phyloP scores from a whole-genome alignment of 2,797 vertebrate species.

The Melanotaenia pygmaea region DNA sequence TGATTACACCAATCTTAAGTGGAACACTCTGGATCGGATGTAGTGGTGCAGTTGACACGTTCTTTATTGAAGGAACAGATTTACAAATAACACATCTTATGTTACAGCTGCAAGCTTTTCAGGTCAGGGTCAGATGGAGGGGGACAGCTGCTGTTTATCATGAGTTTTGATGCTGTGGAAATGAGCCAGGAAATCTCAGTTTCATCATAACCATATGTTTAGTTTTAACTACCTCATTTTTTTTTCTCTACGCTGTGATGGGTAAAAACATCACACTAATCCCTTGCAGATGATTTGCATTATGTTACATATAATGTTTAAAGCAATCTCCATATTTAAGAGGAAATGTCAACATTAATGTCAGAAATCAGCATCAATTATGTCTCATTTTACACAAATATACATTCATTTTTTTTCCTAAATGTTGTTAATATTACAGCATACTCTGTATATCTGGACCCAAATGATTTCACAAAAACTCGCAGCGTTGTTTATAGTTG shows the following conservation, averaged over 20 bases:
- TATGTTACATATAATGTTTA: background rate
- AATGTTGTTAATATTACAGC: background rate
- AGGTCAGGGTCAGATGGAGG: conserved; percentile 10
- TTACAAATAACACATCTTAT: conserved; percentile 7
- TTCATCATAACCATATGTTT: conserved; percentile 28
- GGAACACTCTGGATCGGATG: background rate
- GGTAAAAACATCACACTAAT: background rate
- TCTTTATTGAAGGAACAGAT: background rate
- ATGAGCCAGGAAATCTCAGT: conserved; percentile 16
- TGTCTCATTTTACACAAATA: background rate
- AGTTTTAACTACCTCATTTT: background rate
- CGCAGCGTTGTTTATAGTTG: background rate
- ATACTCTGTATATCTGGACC: background rate
- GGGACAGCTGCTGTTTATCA: conserved; percentile 40
- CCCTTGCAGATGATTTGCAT: background rate
- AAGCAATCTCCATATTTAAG: background rate
- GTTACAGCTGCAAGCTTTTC: conserved; percentile 2
- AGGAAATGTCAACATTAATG: background rate
- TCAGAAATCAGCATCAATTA: background rate
- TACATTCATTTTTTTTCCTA: background rate
- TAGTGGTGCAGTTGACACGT: background rate
- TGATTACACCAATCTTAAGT: background rate
- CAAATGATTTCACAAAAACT: background rate
- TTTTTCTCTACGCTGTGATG: background rate
- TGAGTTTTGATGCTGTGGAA: background rate